Evolutionary conservation across 2,888 invertebrate species (phyloP).

Genomic region (Apamea epomidion): DNA sequence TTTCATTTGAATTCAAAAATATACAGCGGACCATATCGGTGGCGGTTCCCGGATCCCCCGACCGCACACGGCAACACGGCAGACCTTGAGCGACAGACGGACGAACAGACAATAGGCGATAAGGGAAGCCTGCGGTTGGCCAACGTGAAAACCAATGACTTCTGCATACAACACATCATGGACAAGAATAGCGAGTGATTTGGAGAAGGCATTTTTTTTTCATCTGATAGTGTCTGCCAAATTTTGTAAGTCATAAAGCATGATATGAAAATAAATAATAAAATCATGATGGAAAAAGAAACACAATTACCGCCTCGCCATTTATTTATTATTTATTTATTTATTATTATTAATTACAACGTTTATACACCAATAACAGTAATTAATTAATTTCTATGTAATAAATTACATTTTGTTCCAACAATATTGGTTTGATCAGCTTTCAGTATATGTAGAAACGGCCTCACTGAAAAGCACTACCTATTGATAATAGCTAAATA

Average conservation of each 20-base stretch:
- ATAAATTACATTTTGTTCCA: no score
- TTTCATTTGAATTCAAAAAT: slow-evolving; percentile 54
- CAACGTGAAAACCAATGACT: slow-evolving; percentile 76
- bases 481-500: neutral
- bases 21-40: slow-evolving; percentile 54
- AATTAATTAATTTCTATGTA: no score
- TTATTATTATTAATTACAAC: no score
- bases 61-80: slow-evolving; percentile 75
- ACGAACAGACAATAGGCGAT: slow-evolving; percentile 82
- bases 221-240: neutral
- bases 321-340: no score
- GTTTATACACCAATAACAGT: no score
- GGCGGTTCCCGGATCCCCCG: slow-evolving; percentile 66
- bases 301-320: no score
- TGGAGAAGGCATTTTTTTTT: slow-evolving; percentile 36
- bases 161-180: slow-evolving; percentile 73
- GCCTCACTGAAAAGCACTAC: neutral
- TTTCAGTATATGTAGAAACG: neutral
- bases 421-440: neutral
- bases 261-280: neutral
- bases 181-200: neutral
- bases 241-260: neutral
- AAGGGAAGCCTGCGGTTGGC: slow-evolving; percentile 84
- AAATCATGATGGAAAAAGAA: no score
- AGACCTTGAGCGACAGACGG: slow-evolving; percentile 75